phyloP scores from a whole-genome alignment of 1,140 invertebrate species.

The Ceratitis capitata region DNA sequence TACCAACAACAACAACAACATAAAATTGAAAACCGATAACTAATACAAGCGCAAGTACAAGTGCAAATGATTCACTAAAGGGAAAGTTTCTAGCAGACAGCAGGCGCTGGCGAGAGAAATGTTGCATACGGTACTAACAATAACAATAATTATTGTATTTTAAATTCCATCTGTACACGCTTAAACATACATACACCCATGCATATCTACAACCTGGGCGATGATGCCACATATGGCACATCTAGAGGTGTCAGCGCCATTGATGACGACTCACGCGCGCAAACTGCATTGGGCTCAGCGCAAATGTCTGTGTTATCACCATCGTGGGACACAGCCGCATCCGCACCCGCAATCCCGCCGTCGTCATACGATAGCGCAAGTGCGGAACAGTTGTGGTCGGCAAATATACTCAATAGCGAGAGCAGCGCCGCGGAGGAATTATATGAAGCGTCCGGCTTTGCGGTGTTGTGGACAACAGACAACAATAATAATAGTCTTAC shows the following conservation, averaged over 20 bases:
- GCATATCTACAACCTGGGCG: not conserved
- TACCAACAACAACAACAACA: not conserved
- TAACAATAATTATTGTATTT: not conserved
- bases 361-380: not conserved
- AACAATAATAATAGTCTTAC: conserved; percentile 17
- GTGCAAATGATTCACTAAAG: not conserved
- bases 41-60: not conserved
- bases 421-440: not conserved
- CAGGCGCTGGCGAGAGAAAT: not conserved
- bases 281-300: not conserved
- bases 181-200: not conserved
- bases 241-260: not conserved
- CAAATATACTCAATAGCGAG: not conserved
- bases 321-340: not conserved
- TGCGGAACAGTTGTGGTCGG: not conserved
- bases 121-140: not conserved
- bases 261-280: not conserved
- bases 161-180: not conserved
- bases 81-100: not conserved
- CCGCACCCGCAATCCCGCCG: not conserved
- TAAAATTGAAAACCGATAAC: not conserved
- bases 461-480: conserved; percentile 19
- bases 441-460: not conserved
- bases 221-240: not conserved
- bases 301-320: not conserved